phyloP scores from a whole-genome alignment of 2,113 vertebrate species.

The Nesogale talazaci region DNA sequence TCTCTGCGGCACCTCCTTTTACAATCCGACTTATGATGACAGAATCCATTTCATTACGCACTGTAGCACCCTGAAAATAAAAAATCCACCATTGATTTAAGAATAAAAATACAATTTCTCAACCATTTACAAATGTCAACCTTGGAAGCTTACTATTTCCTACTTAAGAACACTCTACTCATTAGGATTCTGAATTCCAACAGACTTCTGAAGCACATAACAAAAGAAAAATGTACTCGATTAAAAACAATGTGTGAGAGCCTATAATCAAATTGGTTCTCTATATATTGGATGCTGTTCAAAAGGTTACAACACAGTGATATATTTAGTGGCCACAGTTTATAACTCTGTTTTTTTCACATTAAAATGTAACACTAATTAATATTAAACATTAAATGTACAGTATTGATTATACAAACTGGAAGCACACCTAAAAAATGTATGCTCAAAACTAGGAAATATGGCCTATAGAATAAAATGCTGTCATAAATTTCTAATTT shows the following conservation, averaged over 20 bases:
- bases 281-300: background rate
- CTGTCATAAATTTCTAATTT: background rate
- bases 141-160: slow-evolving; percentile 52
- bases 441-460: slow-evolving; percentile 23
- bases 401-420: slow-evolving; percentile 42
- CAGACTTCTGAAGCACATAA: slow-evolving; percentile 28
- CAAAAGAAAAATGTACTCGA: slow-evolving; percentile 50
- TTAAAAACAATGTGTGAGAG: slow-evolving; percentile 62
- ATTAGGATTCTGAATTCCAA: slow-evolving; percentile 51
- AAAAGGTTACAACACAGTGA: slow-evolving; percentile 44
- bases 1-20: slow-evolving; percentile 95
- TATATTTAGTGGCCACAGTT: slow-evolving; percentile 12
- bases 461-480: background rate
- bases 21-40: slow-evolving; percentile 98
- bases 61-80: slow-evolving; percentile 92
- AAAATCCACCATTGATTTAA: slow-evolving; percentile 53
- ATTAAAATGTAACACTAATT: slow-evolving; percentile 42
- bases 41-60: slow-evolving; percentile 96
- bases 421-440: slow-evolving; percentile 8
- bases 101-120: slow-evolving; percentile 21
- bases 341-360: slow-evolving; percentile 28
- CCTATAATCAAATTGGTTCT: slow-evolving; percentile 55
- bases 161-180: slow-evolving; percentile 10
- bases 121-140: slow-evolving; percentile 29
- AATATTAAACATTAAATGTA: background rate